Evolutionary conservation across 2,113 vertebrate genomes (phyloP).

Genomic region (Dipodomys ordii): DNA sequence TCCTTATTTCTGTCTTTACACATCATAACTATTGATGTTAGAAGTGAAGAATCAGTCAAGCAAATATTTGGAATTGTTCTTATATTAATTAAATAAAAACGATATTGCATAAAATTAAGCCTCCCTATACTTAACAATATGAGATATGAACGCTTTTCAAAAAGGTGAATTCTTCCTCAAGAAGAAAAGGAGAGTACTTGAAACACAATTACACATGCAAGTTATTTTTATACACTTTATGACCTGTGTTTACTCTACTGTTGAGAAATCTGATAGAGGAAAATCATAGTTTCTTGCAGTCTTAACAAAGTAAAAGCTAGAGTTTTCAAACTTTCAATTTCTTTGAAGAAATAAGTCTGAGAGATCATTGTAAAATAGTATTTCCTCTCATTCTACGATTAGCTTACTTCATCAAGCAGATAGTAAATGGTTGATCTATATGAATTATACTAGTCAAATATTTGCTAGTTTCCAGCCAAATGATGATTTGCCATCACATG

Average conservation of each 20-base stretch:
- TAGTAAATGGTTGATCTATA: neutral
- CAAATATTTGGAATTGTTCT: neutral
- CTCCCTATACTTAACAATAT: neutral
- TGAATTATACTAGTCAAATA: neutral
- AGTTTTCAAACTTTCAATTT: neutral
- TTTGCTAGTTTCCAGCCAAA: neutral
- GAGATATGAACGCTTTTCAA: neutral
- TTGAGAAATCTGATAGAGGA: neutral
- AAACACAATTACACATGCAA: neutral
- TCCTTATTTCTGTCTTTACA: neutral
- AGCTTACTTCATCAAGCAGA: neutral
- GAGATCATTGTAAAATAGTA: neutral
- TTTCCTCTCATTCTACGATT: neutral
- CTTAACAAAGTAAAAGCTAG: neutral
- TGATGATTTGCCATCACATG: neutral
- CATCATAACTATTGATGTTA: neutral
- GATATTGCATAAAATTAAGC: neutral
- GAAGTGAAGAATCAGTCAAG: neutral
- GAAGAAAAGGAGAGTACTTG: neutral
- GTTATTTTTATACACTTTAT: neutral
- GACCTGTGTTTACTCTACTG: neutral
- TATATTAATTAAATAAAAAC: conserved; percentile 6
- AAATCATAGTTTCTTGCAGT: neutral
- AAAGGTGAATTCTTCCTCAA: neutral
- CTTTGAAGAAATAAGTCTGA: neutral